Percentiles rank a stretch among this genome's conserved stretches.
These are phyloP conservation scores for Urophycis tenuis DNA, from an alignment of 2,797 vertebrate species.

Conservation along the genomic window DNA sequence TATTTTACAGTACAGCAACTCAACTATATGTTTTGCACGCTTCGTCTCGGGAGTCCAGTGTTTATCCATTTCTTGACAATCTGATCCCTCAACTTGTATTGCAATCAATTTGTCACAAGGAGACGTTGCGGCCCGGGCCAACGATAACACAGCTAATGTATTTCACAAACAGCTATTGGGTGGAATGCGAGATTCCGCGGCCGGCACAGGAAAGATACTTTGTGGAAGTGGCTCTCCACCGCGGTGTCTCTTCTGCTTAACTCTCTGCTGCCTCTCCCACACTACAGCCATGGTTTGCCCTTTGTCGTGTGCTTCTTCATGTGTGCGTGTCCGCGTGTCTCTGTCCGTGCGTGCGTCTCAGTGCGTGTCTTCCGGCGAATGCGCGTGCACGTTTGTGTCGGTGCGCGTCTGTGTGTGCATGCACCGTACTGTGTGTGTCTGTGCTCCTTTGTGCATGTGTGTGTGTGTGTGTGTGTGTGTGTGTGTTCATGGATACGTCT, in stretches of 20 bases:
- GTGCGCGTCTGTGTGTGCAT: neutral
- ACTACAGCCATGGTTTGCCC: constrained; percentile 32
- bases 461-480: neutral
- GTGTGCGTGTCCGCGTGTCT: neutral
- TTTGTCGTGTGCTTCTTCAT: constrained; percentile 10
- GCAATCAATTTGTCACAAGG: constrained; percentile 47
- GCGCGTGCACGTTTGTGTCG: neutral
- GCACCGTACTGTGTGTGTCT: neutral
- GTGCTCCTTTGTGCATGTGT: neutral
- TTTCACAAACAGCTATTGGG: constrained; percentile 46
- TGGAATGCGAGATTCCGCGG: constrained; percentile 30
- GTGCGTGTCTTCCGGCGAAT: neutral
- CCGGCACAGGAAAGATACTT: constrained; percentile 16
- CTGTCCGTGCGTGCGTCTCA: neutral
- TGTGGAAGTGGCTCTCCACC: neutral
- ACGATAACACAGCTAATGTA: constrained; percentile 56
- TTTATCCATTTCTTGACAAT: constrained; percentile 46
- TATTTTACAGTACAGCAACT: constrained; percentile 8
- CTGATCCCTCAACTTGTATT: constrained; percentile 49
- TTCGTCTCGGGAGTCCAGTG: constrained; percentile 38
- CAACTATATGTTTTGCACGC: constrained; percentile 39
- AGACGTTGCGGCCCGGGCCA: constrained; percentile 45
- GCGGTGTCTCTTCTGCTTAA: constrained; percentile 21
- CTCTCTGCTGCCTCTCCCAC: constrained; percentile 26
- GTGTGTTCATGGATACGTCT: neutral